Evolutionary conservation across 2,113 vertebrate species (phyloP).

Genomic region (Phaetusa simplex): DNA sequence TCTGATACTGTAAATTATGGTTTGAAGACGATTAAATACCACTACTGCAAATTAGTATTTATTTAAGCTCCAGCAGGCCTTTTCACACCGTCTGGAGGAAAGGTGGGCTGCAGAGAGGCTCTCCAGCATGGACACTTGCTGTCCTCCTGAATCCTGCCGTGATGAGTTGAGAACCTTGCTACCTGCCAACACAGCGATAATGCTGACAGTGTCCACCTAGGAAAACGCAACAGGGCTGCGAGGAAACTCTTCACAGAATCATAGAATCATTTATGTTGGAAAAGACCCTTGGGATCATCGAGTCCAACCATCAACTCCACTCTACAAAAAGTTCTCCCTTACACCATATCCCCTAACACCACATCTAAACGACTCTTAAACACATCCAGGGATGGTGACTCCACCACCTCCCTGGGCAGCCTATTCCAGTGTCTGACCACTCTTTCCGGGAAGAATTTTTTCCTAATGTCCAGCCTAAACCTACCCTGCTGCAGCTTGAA

Average conservation of each 20-base stretch:
- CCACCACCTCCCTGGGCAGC: too few species aligned
- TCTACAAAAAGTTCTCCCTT: too few species aligned
- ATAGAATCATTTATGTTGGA: too few species aligned
- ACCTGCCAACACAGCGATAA: neutral
- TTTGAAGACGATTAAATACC: slow-evolving; percentile 43
- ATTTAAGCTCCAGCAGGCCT: slow-evolving; percentile 3
- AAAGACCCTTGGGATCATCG: too few species aligned
- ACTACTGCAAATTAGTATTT: slow-evolving; percentile 49
- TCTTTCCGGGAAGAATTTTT: too few species aligned
- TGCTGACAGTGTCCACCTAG: fast-evolving
- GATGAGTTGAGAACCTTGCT: neutral
- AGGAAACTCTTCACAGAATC: neutral
- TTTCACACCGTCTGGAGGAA: neutral
- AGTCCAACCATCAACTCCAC: too few species aligned
- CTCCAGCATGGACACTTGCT: neutral
- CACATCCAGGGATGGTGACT: too few species aligned
- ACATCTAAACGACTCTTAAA: too few species aligned
- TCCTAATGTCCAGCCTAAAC: too few species aligned
- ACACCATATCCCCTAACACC: too few species aligned
- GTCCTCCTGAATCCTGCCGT: neutral
- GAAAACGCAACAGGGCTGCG: fast-evolving
- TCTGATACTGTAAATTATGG: slow-evolving; percentile 49
- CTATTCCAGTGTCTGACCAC: too few species aligned
- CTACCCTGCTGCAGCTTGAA: too few species aligned
- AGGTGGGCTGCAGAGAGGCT: neutral